phyloP scores from a whole-genome alignment of 2,797 vertebrate species.

The Dermochelys coriacea region DNA sequence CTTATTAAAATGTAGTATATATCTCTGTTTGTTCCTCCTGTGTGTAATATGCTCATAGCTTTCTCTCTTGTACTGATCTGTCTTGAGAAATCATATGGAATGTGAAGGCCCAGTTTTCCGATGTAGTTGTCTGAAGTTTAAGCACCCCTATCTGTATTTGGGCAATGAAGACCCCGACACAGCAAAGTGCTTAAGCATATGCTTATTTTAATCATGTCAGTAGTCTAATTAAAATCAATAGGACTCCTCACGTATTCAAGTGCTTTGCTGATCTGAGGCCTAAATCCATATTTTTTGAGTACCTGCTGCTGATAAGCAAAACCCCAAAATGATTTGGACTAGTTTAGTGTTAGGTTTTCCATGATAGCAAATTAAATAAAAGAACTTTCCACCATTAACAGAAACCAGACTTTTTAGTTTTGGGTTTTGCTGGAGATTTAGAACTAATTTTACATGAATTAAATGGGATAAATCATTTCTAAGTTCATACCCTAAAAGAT shows the following conservation, averaged over 20 bases:
- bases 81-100: background rate
- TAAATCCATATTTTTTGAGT: background rate
- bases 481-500: background rate
- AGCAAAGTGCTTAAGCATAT: constrained; percentile 3
- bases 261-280: background rate
- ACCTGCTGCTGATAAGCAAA: background rate
- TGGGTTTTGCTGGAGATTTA: background rate
- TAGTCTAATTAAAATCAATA: background rate
- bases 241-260: constrained; percentile 1
- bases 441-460: background rate
- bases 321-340: background rate
- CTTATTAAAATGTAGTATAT: background rate
- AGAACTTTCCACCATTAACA: background rate
- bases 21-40: background rate
- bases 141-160: background rate
- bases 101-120: background rate
- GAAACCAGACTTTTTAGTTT: background rate
- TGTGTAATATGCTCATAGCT: background rate
- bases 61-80: background rate
- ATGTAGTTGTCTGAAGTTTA: constrained; percentile 4
- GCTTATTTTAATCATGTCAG: background rate
- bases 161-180: background rate
- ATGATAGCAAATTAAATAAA: background rate
- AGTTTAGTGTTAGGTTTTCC: background rate
- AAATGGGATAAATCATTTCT: background rate